Conservation (phyloP, 2,113 vertebrate species). For the Pavo muticus region DNA sequence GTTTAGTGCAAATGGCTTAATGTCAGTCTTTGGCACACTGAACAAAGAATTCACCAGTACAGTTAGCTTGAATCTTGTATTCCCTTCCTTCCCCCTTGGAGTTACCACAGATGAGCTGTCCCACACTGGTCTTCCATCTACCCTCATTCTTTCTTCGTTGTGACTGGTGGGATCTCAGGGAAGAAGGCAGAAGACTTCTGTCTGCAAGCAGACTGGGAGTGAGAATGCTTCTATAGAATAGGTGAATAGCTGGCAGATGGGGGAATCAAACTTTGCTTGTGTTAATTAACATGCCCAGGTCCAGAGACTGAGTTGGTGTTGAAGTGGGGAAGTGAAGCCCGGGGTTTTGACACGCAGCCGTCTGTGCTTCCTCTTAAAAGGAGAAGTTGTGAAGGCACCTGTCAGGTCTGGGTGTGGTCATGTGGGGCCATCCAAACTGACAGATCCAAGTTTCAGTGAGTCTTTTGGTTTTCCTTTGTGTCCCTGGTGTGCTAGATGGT, state of each 20-base stretch:
- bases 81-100: neutral
- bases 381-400: constrained; percentile 61
- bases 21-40: neutral
- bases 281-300: constrained; percentile 21
- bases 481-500: neutral
- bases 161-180: neutral
- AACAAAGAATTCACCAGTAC: neutral
- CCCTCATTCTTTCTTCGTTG: neutral
- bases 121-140: neutral
- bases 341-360: constrained; percentile 9
- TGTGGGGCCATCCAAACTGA: constrained; percentile 39
- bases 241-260: neutral
- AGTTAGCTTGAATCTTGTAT: neutral
- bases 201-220: neutral
- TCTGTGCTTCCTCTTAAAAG: constrained; percentile 59
- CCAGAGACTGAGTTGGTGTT: neutral
- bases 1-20: neutral
- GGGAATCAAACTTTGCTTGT: neutral
- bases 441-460: constrained; percentile 20
- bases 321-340: constrained; percentile 47
- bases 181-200: neutral
- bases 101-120: neutral
- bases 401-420: neutral
- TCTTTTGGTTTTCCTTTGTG: neutral
- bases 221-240: neutral